Percentiles rank a stretch among this genome's conserved stretches.
phyloP scores from a whole-genome alignment of 1,140 invertebrate species.

The Bradysia coprophila region DNA sequence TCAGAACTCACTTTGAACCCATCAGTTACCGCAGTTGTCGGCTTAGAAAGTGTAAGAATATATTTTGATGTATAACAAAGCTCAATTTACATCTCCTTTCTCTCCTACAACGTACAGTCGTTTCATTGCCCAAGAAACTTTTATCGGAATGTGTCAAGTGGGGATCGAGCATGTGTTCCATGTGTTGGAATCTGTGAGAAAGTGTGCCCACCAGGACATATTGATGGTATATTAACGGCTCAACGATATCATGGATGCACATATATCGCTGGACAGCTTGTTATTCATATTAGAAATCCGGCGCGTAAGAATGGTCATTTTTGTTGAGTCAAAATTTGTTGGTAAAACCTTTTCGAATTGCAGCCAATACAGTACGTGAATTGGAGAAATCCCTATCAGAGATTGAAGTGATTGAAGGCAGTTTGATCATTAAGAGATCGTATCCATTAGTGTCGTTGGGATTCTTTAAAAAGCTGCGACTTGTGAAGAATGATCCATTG shows the following conservation, averaged over 20 bases:
- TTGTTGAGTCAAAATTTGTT: too few species aligned
- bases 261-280: too few species aligned
- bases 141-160: conserved; percentile 21
- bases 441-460: conserved; percentile 51
- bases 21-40: too few species aligned
- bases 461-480: conserved; percentile 46
- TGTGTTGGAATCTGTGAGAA: conserved; percentile 38
- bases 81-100: too few species aligned
- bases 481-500: too few species aligned
- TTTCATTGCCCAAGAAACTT: conserved; percentile 62
- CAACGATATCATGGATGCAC: conserved; percentile 70
- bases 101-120: too few species aligned
- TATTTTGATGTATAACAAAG: too few species aligned
- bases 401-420: conserved; percentile 55
- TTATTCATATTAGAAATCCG: too few species aligned
- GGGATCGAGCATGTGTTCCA: conserved; percentile 23
- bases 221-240: conserved; percentile 57
- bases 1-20: too few species aligned
- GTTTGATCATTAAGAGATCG: conserved; percentile 52
- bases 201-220: conserved; percentile 43
- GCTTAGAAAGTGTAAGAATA: too few species aligned
- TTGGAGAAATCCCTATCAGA: conserved; percentile 51
- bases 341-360: too few species aligned
- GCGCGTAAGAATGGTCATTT: too few species aligned
- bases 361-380: conserved; percentile 47